Percentiles rank a stretch among this genome's conserved stretches.
Evolutionary conservation across 2,888 invertebrate species (phyloP).

Genomic region (Oxycera nigricornis): DNA sequence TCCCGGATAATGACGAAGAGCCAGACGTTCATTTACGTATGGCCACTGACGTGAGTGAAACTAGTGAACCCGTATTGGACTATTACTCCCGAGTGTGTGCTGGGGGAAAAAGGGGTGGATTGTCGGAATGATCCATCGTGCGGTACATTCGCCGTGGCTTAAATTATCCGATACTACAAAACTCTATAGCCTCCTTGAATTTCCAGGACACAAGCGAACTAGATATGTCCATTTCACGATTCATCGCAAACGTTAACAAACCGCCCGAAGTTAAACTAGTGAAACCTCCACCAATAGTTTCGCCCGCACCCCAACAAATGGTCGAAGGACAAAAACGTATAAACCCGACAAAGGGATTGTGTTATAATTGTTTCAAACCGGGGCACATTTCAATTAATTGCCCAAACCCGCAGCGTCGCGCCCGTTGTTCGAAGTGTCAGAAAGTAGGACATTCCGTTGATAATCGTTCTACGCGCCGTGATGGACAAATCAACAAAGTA

Average conservation of each 20-base stretch:
- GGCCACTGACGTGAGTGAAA: not conserved
- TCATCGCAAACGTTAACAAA: not conserved
- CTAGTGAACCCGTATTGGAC: too few species aligned
- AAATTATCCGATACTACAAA: not conserved
- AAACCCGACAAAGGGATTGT: not conserved
- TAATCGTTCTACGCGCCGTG: too few species aligned
- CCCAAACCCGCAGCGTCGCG: too few species aligned
- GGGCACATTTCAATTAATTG: too few species aligned
- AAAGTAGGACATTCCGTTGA: too few species aligned
- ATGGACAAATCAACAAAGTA: too few species aligned
- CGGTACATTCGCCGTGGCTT: not conserved
- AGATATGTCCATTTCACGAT: not conserved
- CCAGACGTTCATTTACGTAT: constrained; percentile 12
- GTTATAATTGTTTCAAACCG: too few species aligned
- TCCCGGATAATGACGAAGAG: not conserved
- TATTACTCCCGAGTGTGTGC: too few species aligned
- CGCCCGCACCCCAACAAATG: not conserved
- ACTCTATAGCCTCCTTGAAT: not conserved
- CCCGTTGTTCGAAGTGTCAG: too few species aligned
- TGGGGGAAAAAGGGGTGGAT: too few species aligned
- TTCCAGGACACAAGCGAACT: too few species aligned
- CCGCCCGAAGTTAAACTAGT: not conserved
- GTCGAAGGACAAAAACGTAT: too few species aligned
- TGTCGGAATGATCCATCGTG: not conserved
- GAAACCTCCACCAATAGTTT: not conserved